These are phyloP conservation scores for Tupaia tana DNA, from an alignment of 2,113 vertebrate species.

Conservation along the genomic window DNA sequence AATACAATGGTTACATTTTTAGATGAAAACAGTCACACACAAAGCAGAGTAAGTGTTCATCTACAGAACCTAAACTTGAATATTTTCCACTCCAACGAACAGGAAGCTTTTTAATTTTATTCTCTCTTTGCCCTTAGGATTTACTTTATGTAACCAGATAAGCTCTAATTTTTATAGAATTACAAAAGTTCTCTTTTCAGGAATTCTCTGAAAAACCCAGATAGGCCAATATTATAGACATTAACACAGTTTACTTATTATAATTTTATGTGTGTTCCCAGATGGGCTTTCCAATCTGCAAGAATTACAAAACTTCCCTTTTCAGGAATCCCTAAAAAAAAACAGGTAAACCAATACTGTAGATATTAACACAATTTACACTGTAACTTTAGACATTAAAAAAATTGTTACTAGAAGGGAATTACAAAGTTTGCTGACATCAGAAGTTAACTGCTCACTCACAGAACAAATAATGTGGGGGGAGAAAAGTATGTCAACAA, in stretches of 20 bases:
- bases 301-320: slow-evolving; percentile 35
- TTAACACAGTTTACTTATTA: background rate
- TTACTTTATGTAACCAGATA: background rate
- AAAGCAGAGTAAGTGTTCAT: background rate
- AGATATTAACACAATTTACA: background rate
- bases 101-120: background rate
- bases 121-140: background rate
- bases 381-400: background rate
- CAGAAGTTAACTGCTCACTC: background rate
- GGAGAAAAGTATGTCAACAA: background rate
- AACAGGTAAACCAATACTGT: background rate
- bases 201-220: background rate
- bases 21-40: background rate
- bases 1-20: background rate
- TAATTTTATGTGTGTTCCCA: background rate
- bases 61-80: background rate
- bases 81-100: slow-evolving; percentile 23
- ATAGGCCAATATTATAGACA: background rate
- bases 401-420: background rate
- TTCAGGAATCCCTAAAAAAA: background rate
- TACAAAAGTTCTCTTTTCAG: background rate
- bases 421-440: background rate
- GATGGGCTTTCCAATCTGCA: slow-evolving; percentile 2
- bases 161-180: slow-evolving; percentile 48
- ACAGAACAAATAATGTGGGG: background rate